A percentile compares a stretch with the other conserved stretches of the same genome.
Evolutionary conservation across 2,888 invertebrate genomes (phyloP).

Genomic region (Scotopteryx bipunctaria): DNA sequence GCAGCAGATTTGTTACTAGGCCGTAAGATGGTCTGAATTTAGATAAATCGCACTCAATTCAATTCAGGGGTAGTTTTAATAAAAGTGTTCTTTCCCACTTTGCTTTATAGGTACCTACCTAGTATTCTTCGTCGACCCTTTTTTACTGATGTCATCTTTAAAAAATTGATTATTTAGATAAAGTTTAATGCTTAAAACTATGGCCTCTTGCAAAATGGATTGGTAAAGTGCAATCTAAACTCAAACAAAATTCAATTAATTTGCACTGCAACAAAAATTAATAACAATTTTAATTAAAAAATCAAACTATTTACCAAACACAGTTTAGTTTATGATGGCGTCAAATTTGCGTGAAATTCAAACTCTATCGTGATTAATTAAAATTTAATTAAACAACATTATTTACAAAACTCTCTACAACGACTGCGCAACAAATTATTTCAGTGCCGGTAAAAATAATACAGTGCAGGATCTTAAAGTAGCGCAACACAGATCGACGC

Average conservation of each 20-base stretch:
- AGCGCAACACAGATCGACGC: conserved; percentile 42
- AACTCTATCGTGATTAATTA: conserved; percentile 73
- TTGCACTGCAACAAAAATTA: conserved; percentile 59
- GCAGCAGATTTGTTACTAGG: too few species aligned
- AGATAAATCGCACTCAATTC: too few species aligned
- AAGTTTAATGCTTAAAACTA: too few species aligned
- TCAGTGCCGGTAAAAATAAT: conserved; percentile 64
- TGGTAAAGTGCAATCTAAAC: conserved; percentile 28
- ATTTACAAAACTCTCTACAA: conserved; percentile 30
- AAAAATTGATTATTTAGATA: too few species aligned
- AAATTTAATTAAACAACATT: conserved; percentile 61
- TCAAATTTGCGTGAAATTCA: conserved; percentile 79
- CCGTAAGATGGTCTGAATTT: too few species aligned
- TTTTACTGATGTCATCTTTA: too few species aligned
- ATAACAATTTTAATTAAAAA: conserved; percentile 78
- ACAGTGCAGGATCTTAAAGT: conserved; percentile 26
- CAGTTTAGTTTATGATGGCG: conserved; percentile 75
- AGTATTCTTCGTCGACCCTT: too few species aligned
- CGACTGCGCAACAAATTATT: conserved; percentile 48
- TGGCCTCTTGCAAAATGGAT: not conserved
- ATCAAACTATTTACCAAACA: conserved; percentile 80
- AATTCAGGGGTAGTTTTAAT: too few species aligned
- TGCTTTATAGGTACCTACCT: too few species aligned
- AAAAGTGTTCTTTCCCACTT: too few species aligned
- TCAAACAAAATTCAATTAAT: conserved; percentile 24